Percentiles rank a stretch among this genome's conserved stretches.
Evolutionary conservation across 1,140 invertebrate species (phyloP).

Genomic region (Drosophila tristis): DNA sequence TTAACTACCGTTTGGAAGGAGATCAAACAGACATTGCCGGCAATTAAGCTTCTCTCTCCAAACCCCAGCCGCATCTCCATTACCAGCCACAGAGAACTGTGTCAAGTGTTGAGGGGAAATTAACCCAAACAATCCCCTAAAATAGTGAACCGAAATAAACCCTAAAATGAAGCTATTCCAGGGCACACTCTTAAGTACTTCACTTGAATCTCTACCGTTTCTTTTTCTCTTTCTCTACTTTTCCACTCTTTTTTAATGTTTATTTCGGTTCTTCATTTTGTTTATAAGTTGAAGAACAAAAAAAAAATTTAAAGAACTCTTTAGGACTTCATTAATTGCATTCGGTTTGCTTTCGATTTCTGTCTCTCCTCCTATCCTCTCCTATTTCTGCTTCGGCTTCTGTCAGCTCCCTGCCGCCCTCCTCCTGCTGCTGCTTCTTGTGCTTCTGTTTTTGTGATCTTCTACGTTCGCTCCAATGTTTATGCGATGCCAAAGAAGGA

Average conservation of each 20-base stretch:
- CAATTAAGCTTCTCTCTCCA: constrained; percentile 28
- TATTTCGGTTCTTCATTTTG: constrained; percentile 2
- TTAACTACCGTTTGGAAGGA: constrained; percentile 22
- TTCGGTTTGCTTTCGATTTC: no score
- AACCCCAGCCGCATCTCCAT: neutral
- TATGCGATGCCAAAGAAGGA: constrained; percentile 10
- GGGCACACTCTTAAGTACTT: no score
- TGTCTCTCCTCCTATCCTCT: neutral
- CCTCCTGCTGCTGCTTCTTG: neutral
- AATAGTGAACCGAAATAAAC: constrained; percentile 4
- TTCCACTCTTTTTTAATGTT: constrained; percentile 17
- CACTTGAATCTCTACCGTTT: no score
- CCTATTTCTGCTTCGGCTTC: neutral
- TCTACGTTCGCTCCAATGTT: constrained; percentile 25
- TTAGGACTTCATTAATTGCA: neutral
- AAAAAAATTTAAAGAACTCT: constrained; percentile 14
- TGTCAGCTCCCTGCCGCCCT: neutral
- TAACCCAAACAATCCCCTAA: constrained; percentile 25
- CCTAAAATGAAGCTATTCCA: neutral
- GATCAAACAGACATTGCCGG: constrained; percentile 44
- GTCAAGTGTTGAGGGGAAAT: constrained; percentile 52
- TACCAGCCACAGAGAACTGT: constrained; percentile 12
- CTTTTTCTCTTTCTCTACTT: neutral
- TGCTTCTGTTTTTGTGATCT: constrained; percentile 6
- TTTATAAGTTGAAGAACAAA: constrained; percentile 29